A percentile compares a stretch with the other conserved stretches of the same genome.
Evolutionary conservation across 2,113 vertebrate genomes (phyloP).

Genomic region (Corvus hawaiiensis): DNA sequence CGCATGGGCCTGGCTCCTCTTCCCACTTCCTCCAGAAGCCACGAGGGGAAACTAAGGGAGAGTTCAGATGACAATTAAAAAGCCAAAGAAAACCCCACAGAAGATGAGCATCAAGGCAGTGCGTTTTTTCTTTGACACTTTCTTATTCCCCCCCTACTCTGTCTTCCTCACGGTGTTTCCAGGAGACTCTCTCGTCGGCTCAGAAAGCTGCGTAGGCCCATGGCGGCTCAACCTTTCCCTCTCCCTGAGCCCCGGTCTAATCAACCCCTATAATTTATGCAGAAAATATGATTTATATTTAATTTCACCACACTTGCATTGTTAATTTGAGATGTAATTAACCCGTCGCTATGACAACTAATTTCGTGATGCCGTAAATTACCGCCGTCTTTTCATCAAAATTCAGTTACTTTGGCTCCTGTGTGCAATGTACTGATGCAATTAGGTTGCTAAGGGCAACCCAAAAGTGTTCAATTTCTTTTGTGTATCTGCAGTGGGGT

Average conservation of each 20-base stretch:
- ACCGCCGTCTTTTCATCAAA: slow-evolving; percentile 99
- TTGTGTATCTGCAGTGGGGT: slow-evolving; percentile 94
- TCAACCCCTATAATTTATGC: slow-evolving; percentile 99
- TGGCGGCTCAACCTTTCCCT: slow-evolving; percentile 98
- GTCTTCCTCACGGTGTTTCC: slow-evolving; percentile 55
- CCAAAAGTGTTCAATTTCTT: slow-evolving; percentile 98
- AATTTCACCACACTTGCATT: slow-evolving; percentile 99
- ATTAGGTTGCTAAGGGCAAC: slow-evolving; percentile 99
- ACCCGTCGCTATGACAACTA: slow-evolving; percentile 99
- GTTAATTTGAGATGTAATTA: slow-evolving; percentile 99
- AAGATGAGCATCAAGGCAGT: slow-evolving; percentile 50
- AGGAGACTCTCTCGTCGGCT: slow-evolving; percentile 73
- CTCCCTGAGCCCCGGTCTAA: slow-evolving; percentile 99
- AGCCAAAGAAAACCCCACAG: not conserved
- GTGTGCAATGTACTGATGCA: slow-evolving; percentile 99
- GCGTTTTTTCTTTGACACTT: slow-evolving; percentile 9
- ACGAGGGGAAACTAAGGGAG: not conserved
- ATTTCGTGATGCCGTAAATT: slow-evolving; percentile 99
- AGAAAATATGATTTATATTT: slow-evolving; percentile 99
- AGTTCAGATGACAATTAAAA: slow-evolving; percentile 9
- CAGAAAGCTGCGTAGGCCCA: slow-evolving; percentile 91
- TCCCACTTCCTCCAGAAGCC: not conserved
- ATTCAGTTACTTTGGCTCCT: slow-evolving; percentile 99
- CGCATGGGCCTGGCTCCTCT: not conserved
- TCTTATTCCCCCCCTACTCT: slow-evolving; percentile 16